Conservation (phyloP, 2,888 invertebrate species). For the Drosophila niveifrons region DNA sequence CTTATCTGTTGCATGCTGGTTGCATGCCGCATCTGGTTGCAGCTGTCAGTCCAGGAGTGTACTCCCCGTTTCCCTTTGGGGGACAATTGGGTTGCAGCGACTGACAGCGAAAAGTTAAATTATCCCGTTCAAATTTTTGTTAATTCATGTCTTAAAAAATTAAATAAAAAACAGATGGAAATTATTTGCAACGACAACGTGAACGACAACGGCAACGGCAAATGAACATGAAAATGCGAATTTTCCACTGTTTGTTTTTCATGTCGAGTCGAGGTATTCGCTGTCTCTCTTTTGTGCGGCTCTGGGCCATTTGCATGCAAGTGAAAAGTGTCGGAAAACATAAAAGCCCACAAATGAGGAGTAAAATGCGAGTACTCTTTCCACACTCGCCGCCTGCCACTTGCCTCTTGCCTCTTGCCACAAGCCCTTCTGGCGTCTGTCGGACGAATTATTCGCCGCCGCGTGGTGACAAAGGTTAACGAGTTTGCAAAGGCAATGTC, state of each 20-base stretch:
- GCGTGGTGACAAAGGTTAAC: constrained; percentile 44
- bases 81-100: constrained; percentile 28
- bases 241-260: constrained; percentile 33
- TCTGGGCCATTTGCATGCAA: constrained; percentile 36
- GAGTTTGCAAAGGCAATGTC: constrained; percentile 27
- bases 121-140: constrained; percentile 57
- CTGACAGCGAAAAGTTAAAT: constrained; percentile 54
- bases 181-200: constrained; percentile 42
- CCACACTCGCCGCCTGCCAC: neutral
- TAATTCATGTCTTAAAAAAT: constrained; percentile 53
- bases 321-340: constrained; percentile 75
- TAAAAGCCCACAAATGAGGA: constrained; percentile 63
- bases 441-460: neutral
- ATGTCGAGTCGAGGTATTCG: neutral
- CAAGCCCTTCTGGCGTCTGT: constrained; percentile 2
- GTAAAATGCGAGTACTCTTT: constrained; percentile 51
- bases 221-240: constrained; percentile 74
- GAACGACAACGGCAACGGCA: constrained; percentile 27
- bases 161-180: constrained; percentile 19
- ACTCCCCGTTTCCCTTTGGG: neutral
- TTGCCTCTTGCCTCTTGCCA: neutral
- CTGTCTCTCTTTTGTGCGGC: constrained; percentile 36
- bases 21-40: constrained; percentile 11
- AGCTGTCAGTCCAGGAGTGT: constrained; percentile 15
- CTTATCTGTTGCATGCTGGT: constrained; percentile 18